Percentiles rank a stretch among this genome's conserved stretches.
Evolutionary conservation across 2,113 vertebrate genomes (phyloP).

Genomic region (Eupsittula cactorum): DNA sequence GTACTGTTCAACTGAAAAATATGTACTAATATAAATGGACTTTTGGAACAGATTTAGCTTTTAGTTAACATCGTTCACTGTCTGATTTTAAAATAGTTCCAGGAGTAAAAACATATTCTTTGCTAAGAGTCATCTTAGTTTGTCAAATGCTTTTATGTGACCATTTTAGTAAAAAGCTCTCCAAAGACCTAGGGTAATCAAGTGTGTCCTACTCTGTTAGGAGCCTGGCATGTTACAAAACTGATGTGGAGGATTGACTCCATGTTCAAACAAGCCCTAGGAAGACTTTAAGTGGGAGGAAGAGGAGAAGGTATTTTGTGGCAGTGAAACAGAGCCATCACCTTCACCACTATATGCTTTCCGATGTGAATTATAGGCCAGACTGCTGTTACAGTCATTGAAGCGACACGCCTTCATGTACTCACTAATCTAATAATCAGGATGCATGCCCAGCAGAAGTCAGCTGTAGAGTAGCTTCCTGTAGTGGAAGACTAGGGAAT

Average conservation of each 20-base stretch:
- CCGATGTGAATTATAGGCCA: not conserved
- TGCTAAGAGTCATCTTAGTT: not conserved
- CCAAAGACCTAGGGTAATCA: not conserved
- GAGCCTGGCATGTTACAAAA: not conserved
- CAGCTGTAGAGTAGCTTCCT: not conserved
- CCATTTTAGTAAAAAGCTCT: not conserved
- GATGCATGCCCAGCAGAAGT: not conserved
- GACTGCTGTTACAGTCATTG: not conserved
- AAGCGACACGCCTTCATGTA: not conserved
- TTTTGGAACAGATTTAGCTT: not conserved
- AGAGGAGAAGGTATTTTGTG: not conserved
- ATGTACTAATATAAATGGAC: not conserved
- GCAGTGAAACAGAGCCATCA: not conserved
- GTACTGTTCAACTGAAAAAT: not conserved
- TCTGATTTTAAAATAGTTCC: not conserved
- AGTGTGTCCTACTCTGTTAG: not conserved
- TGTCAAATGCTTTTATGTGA: not conserved
- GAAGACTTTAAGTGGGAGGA: not conserved
- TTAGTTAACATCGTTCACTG: not conserved
- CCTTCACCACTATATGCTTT: not conserved
- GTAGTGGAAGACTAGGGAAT: not conserved
- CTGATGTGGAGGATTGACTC: not conserved
- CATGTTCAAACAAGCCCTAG: not conserved
- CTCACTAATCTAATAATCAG: not conserved
- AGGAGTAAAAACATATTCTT: not conserved